Evolutionary conservation across 2,113 vertebrate genomes (phyloP).

Genomic region (Syrrhaptes paradoxus): DNA sequence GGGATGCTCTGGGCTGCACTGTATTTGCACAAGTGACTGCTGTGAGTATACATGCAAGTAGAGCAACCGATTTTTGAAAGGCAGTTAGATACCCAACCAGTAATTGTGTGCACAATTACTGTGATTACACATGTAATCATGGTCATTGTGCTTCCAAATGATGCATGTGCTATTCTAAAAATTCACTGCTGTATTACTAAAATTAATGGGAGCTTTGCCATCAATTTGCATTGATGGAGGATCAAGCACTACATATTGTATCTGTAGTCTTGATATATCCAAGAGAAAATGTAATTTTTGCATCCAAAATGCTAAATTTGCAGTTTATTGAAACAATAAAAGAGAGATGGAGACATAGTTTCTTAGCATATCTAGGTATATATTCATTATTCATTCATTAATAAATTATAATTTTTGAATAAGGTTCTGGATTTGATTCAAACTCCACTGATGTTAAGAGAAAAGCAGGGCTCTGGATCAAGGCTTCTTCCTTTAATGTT

Average conservation of each 20-base stretch:
- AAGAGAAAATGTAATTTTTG: not conserved
- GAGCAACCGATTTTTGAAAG: conserved; percentile 36
- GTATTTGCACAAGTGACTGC: conserved; percentile 37
- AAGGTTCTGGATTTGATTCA: conserved; percentile 34
- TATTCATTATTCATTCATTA: not conserved
- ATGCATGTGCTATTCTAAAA: conserved; percentile 55
- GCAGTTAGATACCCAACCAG: conserved; percentile 41
- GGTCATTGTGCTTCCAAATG: conserved; percentile 59
- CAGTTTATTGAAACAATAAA: not conserved
- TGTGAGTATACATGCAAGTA: conserved; percentile 23
- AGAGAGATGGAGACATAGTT: not conserved
- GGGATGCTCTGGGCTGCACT: not conserved
- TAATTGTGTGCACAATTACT: conserved; percentile 62
- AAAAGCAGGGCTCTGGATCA: conserved; percentile 7
- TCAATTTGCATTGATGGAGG: conserved; percentile 11
- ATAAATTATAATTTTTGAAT: not conserved
- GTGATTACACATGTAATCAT: conserved; percentile 64
- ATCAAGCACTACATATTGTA: not conserved
- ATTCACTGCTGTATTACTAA: conserved; percentile 27
- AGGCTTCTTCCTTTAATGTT: not conserved
- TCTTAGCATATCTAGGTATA: not conserved
- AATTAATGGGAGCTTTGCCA: conserved; percentile 33
- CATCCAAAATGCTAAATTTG: not conserved
- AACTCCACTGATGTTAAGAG: not conserved
- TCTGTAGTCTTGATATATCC: not conserved